Evolutionary conservation across 2,113 vertebrate genomes (phyloP).

Genomic region (Phoxinus phoxinus): DNA sequence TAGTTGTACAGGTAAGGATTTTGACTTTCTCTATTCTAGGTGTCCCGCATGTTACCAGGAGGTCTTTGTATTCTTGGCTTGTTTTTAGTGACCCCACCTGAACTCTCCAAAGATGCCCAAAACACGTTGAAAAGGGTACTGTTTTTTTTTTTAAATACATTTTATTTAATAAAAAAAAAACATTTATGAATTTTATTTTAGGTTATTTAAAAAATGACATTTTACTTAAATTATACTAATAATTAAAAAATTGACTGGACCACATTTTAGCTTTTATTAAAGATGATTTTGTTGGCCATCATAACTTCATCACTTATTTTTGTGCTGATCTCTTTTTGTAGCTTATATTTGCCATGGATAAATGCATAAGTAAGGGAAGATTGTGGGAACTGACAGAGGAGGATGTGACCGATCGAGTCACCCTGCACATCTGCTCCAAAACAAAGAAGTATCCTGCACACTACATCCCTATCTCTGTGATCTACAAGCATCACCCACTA

Average conservation of each 20-base stretch:
- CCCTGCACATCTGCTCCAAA: conserved; percentile 87
- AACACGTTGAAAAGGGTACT: conserved; percentile 82
- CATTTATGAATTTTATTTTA: background rate
- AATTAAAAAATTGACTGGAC: background rate
- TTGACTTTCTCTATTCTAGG: conserved; percentile 72
- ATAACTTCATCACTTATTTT: background rate
- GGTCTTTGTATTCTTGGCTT: conserved; percentile 87
- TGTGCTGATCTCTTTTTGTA: conserved; percentile 62
- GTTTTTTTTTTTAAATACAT: background rate
- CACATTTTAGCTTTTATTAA: background rate
- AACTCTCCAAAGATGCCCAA: conserved; percentile 82
- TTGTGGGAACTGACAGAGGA: conserved; percentile 84
- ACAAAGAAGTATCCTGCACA: conserved; percentile 91
- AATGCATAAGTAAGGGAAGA: conserved; percentile 80
- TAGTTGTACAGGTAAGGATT: background rate
- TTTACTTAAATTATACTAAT: background rate
- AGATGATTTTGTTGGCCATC: background rate
- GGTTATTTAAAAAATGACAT: background rate
- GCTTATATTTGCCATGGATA: conserved; percentile 88
- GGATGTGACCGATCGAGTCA: conserved; percentile 83
- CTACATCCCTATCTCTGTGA: background rate
- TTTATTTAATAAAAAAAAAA: background rate
- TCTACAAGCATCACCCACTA: background rate
- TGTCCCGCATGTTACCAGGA: conserved; percentile 92
- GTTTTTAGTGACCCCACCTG: conserved; percentile 83